These are phyloP conservation scores for Augochlora pura DNA, from an alignment of 1,140 invertebrate genomes.

Conservation along the genomic window DNA sequence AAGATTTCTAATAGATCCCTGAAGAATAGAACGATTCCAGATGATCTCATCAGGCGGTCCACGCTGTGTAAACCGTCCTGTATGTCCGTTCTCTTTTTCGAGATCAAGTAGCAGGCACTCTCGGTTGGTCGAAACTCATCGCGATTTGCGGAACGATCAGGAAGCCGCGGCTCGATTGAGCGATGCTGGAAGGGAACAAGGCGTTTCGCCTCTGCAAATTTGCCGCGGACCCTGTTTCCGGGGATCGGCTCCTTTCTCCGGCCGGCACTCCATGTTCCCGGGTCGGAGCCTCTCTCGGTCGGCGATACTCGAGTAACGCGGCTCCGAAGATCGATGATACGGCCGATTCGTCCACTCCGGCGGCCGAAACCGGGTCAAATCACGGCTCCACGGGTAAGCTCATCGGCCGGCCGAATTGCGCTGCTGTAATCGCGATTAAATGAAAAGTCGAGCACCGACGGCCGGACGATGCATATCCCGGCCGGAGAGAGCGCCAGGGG, in stretches of 20 bases:
- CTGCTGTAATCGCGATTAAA: constrained; percentile 41
- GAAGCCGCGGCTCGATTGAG: too few species aligned
- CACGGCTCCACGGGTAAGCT: neutral
- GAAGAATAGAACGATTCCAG: too few species aligned
- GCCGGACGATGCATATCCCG: neutral
- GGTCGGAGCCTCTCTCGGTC: constrained; percentile 38
- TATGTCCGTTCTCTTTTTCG: too few species aligned
- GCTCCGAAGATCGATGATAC: constrained; percentile 60
- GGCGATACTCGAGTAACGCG: constrained; percentile 61
- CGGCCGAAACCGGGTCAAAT: constrained; percentile 27
- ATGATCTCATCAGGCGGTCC: too few species aligned
- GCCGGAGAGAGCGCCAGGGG: too few species aligned
- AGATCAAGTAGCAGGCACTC: too few species aligned
- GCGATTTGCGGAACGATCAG: constrained; percentile 17
- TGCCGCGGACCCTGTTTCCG: constrained; percentile 47
- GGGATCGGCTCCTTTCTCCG: constrained; percentile 32
- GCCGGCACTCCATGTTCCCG: constrained; percentile 16
- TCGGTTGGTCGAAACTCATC: neutral
- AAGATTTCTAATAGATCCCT: too few species aligned
- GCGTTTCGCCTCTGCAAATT: constrained; percentile 40
- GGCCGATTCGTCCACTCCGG: constrained; percentile 31
- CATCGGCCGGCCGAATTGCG: constrained; percentile 18
- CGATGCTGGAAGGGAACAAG: neutral
- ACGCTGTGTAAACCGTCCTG: too few species aligned
- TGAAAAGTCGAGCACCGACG: constrained; percentile 23